phyloP scores from a whole-genome alignment of 2,797 vertebrate species.

The Pachyuromys duprasi region DNA sequence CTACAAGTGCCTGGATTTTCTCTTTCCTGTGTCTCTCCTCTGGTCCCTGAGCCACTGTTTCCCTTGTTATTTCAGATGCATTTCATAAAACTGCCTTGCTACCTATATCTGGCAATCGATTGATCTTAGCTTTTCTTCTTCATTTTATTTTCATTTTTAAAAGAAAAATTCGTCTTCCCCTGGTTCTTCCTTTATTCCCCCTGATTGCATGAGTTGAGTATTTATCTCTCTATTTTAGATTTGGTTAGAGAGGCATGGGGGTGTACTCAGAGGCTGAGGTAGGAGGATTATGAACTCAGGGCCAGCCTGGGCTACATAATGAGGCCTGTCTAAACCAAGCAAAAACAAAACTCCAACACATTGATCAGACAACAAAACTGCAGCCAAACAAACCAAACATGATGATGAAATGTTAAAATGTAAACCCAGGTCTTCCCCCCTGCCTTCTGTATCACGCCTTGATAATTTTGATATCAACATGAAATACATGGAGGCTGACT shows the following conservation, averaged over 20 bases:
- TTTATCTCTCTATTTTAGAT: slow-evolving; percentile 5
- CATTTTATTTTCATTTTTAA: neutral
- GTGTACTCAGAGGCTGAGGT: neutral
- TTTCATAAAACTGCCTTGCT: neutral
- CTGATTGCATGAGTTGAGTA: neutral
- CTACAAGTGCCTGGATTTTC: neutral
- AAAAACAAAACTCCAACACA: neutral
- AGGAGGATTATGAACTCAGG: neutral
- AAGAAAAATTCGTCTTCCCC: neutral
- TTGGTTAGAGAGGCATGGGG: neutral
- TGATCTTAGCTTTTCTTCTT: neutral
- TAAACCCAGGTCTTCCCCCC: neutral
- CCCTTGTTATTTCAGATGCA: neutral
- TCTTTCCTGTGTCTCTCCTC: neutral
- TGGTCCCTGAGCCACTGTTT: neutral
- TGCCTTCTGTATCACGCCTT: neutral
- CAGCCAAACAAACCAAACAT: neutral
- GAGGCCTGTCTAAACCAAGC: neutral
- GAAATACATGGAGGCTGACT: neutral
- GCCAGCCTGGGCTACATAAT: neutral
- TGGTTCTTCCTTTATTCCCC: neutral
- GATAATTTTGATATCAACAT: neutral
- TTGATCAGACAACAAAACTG: neutral
- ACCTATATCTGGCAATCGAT: neutral
- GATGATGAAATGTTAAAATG: neutral